phyloP scores from a whole-genome alignment of 2,888 invertebrate genomes.

The Labia minor region DNA sequence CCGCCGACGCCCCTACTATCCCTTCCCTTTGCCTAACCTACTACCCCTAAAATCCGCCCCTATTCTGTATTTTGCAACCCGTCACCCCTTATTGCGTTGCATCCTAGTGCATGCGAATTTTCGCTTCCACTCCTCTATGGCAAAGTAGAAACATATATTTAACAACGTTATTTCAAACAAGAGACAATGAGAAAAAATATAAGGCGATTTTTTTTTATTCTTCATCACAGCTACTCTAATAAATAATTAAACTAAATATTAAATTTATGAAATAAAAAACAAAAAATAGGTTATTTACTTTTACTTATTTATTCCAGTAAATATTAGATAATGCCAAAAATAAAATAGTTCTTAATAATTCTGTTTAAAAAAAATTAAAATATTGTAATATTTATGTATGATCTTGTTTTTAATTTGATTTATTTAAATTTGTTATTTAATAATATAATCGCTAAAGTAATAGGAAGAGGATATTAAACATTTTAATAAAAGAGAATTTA shows the following conservation, averaged over 20 bases:
- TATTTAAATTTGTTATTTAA: no score
- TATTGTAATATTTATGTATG: no score
- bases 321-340: no score
- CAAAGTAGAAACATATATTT: neutral
- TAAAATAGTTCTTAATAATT: no score
- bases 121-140: neutral
- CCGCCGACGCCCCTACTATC: neutral
- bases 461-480: neutral
- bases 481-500: neutral
- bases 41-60: slow-evolving; percentile 13
- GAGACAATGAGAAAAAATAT: neutral
- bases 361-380: no score
- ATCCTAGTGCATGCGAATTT: slow-evolving; percentile 5
- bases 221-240: no score
- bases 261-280: neutral
- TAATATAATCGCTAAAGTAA: no score
- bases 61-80: slow-evolving; percentile 13
- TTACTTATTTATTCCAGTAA: no score
- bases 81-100: slow-evolving; percentile 7
- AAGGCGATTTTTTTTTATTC: neutral
- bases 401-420: no score
- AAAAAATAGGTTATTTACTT: no score
- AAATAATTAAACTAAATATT: neutral
- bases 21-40: neutral
- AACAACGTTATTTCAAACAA: neutral